Base-by-base conservation (phyloP, 2,113 vertebrate species). In the Pardalotus punctatus region DNA sequence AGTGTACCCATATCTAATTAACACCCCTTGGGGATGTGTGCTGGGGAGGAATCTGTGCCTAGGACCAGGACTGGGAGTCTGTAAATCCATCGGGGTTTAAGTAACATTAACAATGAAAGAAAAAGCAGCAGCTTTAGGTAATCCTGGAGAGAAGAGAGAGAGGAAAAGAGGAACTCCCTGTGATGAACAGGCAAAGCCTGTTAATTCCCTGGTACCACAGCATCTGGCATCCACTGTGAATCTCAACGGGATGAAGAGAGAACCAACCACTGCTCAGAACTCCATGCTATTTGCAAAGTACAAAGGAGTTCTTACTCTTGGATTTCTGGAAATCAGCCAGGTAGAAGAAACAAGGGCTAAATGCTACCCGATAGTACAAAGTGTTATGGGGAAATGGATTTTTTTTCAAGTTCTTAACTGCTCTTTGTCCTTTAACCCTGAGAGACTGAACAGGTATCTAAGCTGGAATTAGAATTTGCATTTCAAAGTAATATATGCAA, bases 401-500 rank as follows among this genome's bases (percentile, higher is more conserved):
- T 93, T 95, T 96, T 95, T 73, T 25, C 51, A 90, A 87, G 56
- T 86, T 53, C 47, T 94, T 94, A 76, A 60, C 47, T 94, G 54
- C 79, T 78, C 50, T 91, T 94, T 91, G 76, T 94, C 93, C 88
- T 94, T 96, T 90, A 94, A 95, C 93, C 84, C 73, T 21, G 86
- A 58, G 82, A 96, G 86, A 88, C 48, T 67, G 78, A 5, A 11
- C 16, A 83, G 57, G 54, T 83, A 36, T 60, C 69, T 73, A 66
- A 93, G 58, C 27, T 51, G 72, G 48, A 53, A 16, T 87, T 88
- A 38, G 72, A 91, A 96, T 97, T 94, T 97, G 81, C 86, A 96
- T 97, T 97, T 97, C 96, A 93, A 97, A 97, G 88, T 70, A 94
- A 93, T 74, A 31, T 22, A 81, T 86, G 71, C 81, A 94, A 95